These are phyloP conservation scores for Heteronetta atricapilla DNA, from an alignment of 2,113 vertebrate genomes.

Conservation along the genomic window DNA sequence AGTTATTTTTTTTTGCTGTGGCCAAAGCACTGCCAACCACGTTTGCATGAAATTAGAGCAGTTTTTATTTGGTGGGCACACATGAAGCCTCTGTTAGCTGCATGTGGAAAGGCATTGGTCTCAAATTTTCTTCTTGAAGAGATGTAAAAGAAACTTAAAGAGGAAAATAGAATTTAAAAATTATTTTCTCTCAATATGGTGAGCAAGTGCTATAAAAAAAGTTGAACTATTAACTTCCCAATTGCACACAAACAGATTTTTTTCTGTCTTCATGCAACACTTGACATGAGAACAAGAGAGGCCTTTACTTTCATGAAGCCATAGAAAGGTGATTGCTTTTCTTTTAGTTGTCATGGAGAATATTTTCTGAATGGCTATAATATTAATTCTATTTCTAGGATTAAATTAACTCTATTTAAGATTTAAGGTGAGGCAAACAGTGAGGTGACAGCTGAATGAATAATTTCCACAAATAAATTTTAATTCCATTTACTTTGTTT, in stretches of 20 bases:
- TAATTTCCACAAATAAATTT: conserved; percentile 11
- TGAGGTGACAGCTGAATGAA: neutral
- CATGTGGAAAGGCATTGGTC: neutral
- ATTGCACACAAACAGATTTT: neutral
- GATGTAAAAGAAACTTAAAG: neutral
- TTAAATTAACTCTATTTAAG: neutral
- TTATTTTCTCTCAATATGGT: neutral
- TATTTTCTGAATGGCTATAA: conserved; percentile 17
- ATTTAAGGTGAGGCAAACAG: conserved; percentile 11
- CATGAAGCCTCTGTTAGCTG: neutral
- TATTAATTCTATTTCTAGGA: conserved; percentile 22
- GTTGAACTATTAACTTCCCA: neutral
- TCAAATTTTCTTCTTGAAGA: neutral
- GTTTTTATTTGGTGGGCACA: neutral
- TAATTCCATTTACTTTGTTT: neutral
- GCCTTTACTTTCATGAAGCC: conserved; percentile 7
- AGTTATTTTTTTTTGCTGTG: neutral
- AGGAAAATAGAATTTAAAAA: neutral
- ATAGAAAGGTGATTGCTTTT: conserved; percentile 8
- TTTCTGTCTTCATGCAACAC: neutral
- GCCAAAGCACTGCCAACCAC: neutral
- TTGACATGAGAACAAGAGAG: conserved; percentile 46
- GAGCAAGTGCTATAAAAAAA: neutral
- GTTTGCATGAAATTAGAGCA: neutral
- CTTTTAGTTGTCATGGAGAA: conserved; percentile 18